Base-by-base conservation (phyloP, 2,797 vertebrate species). In the Urophycis tenuis region DNA sequence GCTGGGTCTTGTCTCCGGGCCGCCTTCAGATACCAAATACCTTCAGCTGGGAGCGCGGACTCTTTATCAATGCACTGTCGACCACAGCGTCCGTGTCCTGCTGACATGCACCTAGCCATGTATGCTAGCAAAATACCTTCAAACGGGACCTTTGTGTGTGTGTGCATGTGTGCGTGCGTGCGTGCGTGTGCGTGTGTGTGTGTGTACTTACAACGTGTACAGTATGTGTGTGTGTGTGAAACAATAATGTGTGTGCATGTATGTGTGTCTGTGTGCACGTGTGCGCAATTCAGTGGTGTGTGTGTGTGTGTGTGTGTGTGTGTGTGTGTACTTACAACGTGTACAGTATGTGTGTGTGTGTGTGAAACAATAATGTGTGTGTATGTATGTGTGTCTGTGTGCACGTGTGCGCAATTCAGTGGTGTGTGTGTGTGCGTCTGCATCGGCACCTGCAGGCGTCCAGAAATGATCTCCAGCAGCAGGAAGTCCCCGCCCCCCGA, bases 401-500 rank as follows among this genome's bases (percentile, higher is more conserved):
- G 41, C 9, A 33, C 12, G 41, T 35, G 35, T 71, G 15, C 53
- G 39, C 74, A 53, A 36, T 36, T 36, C 15, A n/a, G n/a, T 12
- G 64, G 39, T 53, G 74, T 32, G 78, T 39, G 36, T 39, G 35
- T 78, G 39, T 77, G 60, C 17, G 11, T 25, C 9, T 60, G 70
- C 19, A 33, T 34, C 25, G 72, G 33, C 75, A 96, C 95, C 93
- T 91, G 91, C 80, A 97, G 76, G 77, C 39, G 86, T 80, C 96
- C 95, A 79, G 93, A 95, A 15, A 45, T 78, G 80, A 98, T 87
- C 85, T 95, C 94, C 84, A 96, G 82, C 82, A 95, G 90, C 86
- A 94, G 91, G 87, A 94, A 96, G 88, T 94, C 91, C 8, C 77
- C 92, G 74, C 86, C 89, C 35, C 94, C 95, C 73, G 93, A 92